Conservation (phyloP, 2,888 invertebrate species). For the Apomyelois bistriatella region DNA sequence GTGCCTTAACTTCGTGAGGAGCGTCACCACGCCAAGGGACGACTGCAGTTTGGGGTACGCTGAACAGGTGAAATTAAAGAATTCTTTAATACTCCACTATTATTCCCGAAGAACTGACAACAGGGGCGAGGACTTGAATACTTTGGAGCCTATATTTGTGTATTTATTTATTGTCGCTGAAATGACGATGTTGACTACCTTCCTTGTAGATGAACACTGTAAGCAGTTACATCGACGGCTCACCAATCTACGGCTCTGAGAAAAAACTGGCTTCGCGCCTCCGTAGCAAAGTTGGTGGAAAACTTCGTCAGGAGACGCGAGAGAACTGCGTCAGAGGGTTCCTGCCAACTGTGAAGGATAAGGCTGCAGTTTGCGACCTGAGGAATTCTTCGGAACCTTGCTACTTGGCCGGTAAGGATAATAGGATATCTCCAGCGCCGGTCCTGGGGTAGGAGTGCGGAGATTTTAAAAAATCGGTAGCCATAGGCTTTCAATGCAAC, state of each 20-base stretch:
- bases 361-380: constrained; percentile 57
- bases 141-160: too few relatives aligned
- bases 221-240: constrained; percentile 78
- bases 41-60: constrained; percentile 79
- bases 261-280: constrained; percentile 51
- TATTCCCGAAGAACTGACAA: too few relatives aligned
- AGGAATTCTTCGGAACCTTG: constrained; percentile 64
- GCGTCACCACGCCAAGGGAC: constrained; percentile 75
- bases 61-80: constrained; percentile 67
- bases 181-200: too few relatives aligned
- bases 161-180: too few relatives aligned
- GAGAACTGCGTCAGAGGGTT: constrained; percentile 48
- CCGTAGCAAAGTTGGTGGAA: constrained; percentile 62
- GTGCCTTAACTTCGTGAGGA: constrained; percentile 82
- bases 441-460: too few relatives aligned
- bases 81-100: too few relatives aligned
- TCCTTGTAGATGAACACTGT: constrained; percentile 84
- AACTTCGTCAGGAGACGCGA: constrained; percentile 52
- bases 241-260: constrained; percentile 74
- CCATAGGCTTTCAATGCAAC: too few relatives aligned
- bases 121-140: too few relatives aligned
- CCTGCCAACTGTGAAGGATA: constrained; percentile 63
- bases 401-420: constrained; percentile 60
- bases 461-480: too few relatives aligned
- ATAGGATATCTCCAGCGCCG: too few relatives aligned